Evolutionary conservation across 2,797 vertebrate genomes (phyloP), one percentile per base, ranked within the genome.

Genomic region (Danio albolineatus): DNA sequence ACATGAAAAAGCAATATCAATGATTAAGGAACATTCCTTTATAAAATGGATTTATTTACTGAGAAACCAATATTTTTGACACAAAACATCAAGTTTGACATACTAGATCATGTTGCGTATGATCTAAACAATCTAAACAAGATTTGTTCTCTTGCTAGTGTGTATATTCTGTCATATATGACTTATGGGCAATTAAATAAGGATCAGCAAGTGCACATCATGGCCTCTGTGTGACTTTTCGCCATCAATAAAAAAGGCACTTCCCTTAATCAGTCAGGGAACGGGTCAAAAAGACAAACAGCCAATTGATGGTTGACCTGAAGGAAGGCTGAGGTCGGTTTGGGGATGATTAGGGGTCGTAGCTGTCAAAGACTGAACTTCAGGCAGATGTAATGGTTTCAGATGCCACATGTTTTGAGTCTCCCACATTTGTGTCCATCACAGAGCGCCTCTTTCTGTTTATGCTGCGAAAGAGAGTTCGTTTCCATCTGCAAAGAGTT

Each of bases 261-360:
- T 82, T 75, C 59, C 66, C 84, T 86, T 84, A 84, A 79, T 89
- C 87, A 87, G 86, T 89, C 88, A 90, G 90, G 86, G 89, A 89
- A 84, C 44, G 36, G 61, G 85, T 21, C 79, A 61, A 84, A 86
- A 89, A 88, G 85, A 87, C 83, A 90, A 90, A 88, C 88, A 90
- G 78, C 82, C 88, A 83, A 80, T 89, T 80, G 19, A 56, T 57
- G 62, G 59, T n/a, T 62, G 64, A 82, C 80, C 69, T 75, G 49
- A 61, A 78, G 77, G 73, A 61, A 78, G 87, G 81, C 76, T 48
- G 73, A 74, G 78, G 78, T 80, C 75, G 88, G 86, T 87, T 80
- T 83, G 83, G 83, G 83, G 87, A 89, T 90, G 89, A 92, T 91
- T 88, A 80, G 85, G 59, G 92, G 91, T 93, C 90, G 88, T 79